Evolutionary conservation across 2,888 invertebrate species (phyloP), one percentile per base, ranked within the genome.

Genomic region (Heliconius sara): DNA sequence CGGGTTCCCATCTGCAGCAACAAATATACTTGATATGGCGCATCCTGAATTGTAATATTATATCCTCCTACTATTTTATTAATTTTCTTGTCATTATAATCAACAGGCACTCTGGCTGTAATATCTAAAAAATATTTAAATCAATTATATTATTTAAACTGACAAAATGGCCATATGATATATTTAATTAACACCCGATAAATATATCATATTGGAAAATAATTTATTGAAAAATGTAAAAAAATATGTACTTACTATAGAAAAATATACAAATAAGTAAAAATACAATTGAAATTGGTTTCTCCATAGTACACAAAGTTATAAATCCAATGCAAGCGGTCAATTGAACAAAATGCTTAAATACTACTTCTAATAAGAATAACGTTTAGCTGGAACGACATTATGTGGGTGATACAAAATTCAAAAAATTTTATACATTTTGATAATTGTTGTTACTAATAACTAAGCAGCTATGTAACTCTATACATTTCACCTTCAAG

Each of bases 11-110:
- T 86, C 77, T 86, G 85, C 16, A 92, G 84, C 67, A 93, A 80
- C 70, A 95, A 72, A 73, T 93, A 95, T 0, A 89, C 93, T 84
- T 95, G 95, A 83, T 94, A 91, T 0, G 95, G 95, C 6, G 88
- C 87, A 65, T 86, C 84, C 65, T 91, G 86, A 27, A 92, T 92
- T 0, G 90, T 90, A 0, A 93, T 90, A 39, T 88, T 88, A 74
- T 86, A 86, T 0, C 95, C 95, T 3, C 95, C 95, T 0, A 95
- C 95, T 57, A 95, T 95, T 82, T 90, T 92, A 3, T 87, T 87
- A 27, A 85, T 87, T 12, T 74, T 78, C 57, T 80, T 79, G 39
- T 68, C 25, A 43, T 82, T 76, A 16, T 86, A 84, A 3, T 81
- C 82, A 68, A 85, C 88, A 0, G 71, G 67, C 30, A 85, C 89